Evolutionary conservation across 2,888 invertebrate genomes (phyloP).

Genomic region (Deilephila porcellus): DNA sequence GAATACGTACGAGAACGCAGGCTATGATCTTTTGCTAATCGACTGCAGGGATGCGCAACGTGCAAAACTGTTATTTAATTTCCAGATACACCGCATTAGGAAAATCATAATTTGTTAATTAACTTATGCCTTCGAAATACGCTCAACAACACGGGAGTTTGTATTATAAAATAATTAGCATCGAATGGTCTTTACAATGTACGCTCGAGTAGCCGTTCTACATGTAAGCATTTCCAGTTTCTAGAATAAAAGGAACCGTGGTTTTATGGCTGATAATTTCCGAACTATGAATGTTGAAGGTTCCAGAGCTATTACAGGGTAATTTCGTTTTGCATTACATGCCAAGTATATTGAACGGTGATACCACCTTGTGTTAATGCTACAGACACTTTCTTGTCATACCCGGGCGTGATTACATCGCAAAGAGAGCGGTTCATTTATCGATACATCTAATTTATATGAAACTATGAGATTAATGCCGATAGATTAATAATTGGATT

Average conservation of each 20-base stretch:
- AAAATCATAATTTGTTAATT: conserved; percentile 10
- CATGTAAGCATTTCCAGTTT: conserved; percentile 53
- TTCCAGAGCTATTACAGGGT: conserved; percentile 76
- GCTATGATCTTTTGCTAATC: conserved; percentile 62
- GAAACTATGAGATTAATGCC: conserved; percentile 40
- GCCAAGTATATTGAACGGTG: conserved; percentile 68
- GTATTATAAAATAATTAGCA: conserved; percentile 59
- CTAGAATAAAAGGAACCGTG: conserved; percentile 73
- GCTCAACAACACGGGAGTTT: conserved; percentile 32
- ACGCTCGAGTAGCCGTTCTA: conserved; percentile 58
- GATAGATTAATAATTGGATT: conserved; percentile 34
- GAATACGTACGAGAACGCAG: conserved; percentile 66
- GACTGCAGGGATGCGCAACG: conserved; percentile 45
- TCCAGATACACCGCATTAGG: not conserved
- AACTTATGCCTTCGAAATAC: conserved; percentile 29
- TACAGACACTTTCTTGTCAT: conserved; percentile 75
- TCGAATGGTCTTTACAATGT: conserved; percentile 52
- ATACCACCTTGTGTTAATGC: conserved; percentile 71
- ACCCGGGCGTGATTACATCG: conserved; percentile 62
- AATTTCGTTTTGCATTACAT: conserved; percentile 76
- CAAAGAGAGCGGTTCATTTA: conserved; percentile 49
- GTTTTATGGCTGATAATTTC: conserved; percentile 83
- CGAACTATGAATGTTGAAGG: conserved; percentile 78
- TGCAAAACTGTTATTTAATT: conserved; percentile 32
- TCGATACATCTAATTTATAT: conserved; percentile 49